These are phyloP conservation scores for Rhynchotus rufescens DNA, from an alignment of 2,797 vertebrate genomes.

Conservation along the genomic window DNA sequence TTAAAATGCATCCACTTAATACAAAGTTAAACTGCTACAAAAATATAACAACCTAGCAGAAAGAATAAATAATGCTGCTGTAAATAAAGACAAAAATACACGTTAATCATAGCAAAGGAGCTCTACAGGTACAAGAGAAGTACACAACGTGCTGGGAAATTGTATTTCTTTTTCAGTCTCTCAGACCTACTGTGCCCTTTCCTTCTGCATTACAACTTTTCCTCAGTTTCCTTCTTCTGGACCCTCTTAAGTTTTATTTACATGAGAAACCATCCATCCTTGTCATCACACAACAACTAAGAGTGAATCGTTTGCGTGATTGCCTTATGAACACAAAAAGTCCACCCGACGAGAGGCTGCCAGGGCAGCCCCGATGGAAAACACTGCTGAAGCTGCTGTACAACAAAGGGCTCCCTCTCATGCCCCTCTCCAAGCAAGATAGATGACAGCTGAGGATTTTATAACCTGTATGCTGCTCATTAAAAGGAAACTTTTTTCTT, in stretches of 20 bases:
- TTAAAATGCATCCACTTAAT: neutral
- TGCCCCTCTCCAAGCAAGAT: neutral
- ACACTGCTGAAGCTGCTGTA: neutral
- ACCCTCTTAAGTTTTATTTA: neutral
- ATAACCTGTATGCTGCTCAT: neutral
- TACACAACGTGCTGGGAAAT: neutral
- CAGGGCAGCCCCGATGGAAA: neutral
- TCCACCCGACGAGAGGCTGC: neutral
- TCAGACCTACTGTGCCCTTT: neutral
- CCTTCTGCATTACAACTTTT: neutral
- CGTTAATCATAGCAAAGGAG: neutral
- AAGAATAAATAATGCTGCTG: neutral
- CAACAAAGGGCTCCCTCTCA: neutral
- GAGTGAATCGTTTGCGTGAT: neutral
- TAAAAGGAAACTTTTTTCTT: neutral
- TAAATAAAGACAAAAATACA: neutral
- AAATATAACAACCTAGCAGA: neutral
- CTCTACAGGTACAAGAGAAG: neutral
- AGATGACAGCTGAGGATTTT: neutral
- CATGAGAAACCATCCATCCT: neutral
- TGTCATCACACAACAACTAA: neutral
- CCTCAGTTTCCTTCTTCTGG: neutral
- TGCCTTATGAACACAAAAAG: neutral
- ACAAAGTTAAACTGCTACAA: neutral
- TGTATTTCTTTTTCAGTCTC: neutral